A percentile compares a stretch with the other conserved stretches of the same genome.
Conservation (phyloP, 2,113 vertebrate species). For the Oreotrochilus melanogaster region DNA sequence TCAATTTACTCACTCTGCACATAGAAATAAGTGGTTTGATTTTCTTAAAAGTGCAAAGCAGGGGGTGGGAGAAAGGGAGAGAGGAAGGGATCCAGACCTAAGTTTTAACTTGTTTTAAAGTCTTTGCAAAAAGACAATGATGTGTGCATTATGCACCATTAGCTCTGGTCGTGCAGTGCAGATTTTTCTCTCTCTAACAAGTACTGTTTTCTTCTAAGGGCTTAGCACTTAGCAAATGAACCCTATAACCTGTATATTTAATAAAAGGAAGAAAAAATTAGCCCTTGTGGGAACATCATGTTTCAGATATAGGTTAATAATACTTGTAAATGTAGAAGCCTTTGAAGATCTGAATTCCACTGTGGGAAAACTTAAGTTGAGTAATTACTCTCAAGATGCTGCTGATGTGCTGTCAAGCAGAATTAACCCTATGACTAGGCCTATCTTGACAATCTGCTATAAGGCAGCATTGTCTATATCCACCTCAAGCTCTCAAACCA, state of each 20-base stretch:
- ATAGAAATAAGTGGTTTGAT: conserved; percentile 50
- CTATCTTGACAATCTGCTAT: conserved; percentile 79
- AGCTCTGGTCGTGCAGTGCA: conserved; percentile 48
- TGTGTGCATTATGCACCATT: conserved; percentile 62
- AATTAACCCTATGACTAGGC: conserved; percentile 84
- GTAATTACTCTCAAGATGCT: conserved; percentile 86
- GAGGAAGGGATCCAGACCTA: conserved; percentile 41
- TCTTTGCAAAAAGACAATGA: conserved; percentile 49
- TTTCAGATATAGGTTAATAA: conserved; percentile 88
- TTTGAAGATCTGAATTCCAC: conserved; percentile 85
- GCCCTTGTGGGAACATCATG: conserved; percentile 84
- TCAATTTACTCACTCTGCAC: conserved; percentile 55
- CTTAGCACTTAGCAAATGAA: conserved; percentile 77
- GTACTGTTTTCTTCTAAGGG: conserved; percentile 70
- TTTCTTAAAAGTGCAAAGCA: conserved; percentile 37
- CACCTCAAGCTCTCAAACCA: conserved; percentile 77
- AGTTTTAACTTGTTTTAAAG: conserved; percentile 59
- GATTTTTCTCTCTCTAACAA: conserved; percentile 72
- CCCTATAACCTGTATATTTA: conserved; percentile 79
- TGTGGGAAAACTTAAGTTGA: conserved; percentile 89
- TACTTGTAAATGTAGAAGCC: conserved; percentile 86
- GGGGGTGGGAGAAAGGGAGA: neutral
- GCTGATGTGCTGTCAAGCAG: conserved; percentile 88
- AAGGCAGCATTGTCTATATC: conserved; percentile 83
- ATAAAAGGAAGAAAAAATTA: conserved; percentile 76